Base-by-base conservation (phyloP, 2,888 invertebrate genomes). In the Erebia ligea region DNA sequence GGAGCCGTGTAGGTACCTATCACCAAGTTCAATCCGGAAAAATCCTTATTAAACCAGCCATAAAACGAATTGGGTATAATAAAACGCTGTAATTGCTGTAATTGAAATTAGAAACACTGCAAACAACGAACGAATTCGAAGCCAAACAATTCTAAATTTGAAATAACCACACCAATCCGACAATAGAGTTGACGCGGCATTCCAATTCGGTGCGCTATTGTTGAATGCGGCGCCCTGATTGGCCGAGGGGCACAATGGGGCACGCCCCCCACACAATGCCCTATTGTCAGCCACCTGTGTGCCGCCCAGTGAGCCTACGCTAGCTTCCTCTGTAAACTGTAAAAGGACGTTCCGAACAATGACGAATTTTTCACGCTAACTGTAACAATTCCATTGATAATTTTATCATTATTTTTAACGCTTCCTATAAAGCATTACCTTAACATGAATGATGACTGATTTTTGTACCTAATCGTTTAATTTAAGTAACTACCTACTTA, bases 131-230 rank as follows among this genome's bases (percentile, higher is more conserved):
- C 66, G 52, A 50, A 65, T 73, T 75, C 70, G 50, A 71, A 73
- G 73, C 70, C 73, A 56, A 70, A 61, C 78, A 76, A 77, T 80
- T 76, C 75, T 79, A 85, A 82, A 81, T 81, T 82, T 82, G 80
- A 77, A 84, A 83, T 76, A 80, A 81, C 83, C 82, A 82, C 84
- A 85, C 86, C 86, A 86, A 87, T 86, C 86, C 84, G 80, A 91
- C 92, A 92, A 92, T 92, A 92, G 91, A 88, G 78, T 76, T 82
- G 81, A 84, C 82, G 83, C 81, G 78, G 86, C 86, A 87, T 89
- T 89, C 88, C 91, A 89, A 90, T 91, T 91, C 91, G 91, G 90
- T 86, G 87, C 84, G 90, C 91, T 92, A 93, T 93, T 93, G 92
- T 93, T 91, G 86, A 86, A 84, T 78, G 78, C 80, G 57, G 81